These are phyloP conservation scores for Halichoerus grypus DNA, from an alignment of 2,113 vertebrate genomes.

Conservation along the genomic window DNA sequence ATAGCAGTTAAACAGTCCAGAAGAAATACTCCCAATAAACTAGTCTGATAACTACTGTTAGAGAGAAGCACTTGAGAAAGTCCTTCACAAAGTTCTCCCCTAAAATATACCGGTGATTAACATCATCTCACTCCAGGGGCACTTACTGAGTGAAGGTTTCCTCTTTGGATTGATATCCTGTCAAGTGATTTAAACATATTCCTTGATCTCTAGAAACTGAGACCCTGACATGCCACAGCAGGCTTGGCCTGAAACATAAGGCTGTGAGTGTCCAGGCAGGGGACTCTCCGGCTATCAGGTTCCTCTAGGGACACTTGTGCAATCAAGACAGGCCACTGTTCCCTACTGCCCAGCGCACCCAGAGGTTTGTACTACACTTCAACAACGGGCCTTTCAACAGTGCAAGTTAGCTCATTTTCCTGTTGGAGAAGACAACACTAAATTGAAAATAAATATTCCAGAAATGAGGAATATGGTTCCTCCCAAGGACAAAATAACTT, in stretches of 20 bases:
- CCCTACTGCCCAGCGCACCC: accelerated
- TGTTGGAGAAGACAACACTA: background rate
- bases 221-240: accelerated
- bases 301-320: background rate
- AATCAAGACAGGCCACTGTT: accelerated
- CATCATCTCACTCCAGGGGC: background rate
- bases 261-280: background rate
- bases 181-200: accelerated
- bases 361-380: accelerated
- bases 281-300: no score
- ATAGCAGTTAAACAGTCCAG: background rate
- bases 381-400: background rate
- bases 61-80: no score
- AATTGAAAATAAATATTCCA: background rate
- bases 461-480: background rate
- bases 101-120: no score
- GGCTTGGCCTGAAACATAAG: accelerated
- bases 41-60: background rate
- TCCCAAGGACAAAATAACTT: background rate
- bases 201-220: background rate
- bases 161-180: accelerated
- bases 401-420: background rate
- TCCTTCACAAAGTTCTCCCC: background rate
- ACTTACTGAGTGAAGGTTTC: no score
- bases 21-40: background rate